Percentiles rank a stretch among this genome's conserved stretches.
phyloP scores from a whole-genome alignment of 2,797 vertebrate genomes.

The Acanthurus leucopareius region DNA sequence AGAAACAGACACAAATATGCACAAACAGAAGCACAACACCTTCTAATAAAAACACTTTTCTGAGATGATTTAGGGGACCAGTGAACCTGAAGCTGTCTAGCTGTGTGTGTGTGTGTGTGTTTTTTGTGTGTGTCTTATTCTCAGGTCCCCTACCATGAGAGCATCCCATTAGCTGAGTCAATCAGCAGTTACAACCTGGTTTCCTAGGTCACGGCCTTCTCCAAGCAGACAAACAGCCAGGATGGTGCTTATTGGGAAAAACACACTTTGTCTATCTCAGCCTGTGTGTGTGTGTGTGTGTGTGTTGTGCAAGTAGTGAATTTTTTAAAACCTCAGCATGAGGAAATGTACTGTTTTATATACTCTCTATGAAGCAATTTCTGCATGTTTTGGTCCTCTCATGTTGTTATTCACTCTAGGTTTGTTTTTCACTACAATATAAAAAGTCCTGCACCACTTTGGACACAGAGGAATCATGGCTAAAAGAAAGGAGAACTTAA shows the following conservation, averaged over 20 bases:
- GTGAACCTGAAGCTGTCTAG: constrained; percentile 3
- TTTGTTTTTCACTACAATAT: too few species aligned
- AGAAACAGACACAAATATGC: not conserved
- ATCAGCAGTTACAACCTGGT: constrained; percentile 63
- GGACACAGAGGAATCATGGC: too few species aligned
- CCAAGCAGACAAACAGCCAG: constrained; percentile 41
- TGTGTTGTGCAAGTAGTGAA: not conserved
- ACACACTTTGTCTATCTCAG: constrained; percentile 6
- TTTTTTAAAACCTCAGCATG: not conserved
- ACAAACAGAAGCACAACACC: constrained; percentile 9
- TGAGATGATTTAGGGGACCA: constrained; percentile 4
- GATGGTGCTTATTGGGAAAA: constrained; percentile 16
- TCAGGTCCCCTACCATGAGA: constrained; percentile 21
- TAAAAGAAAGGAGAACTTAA: too few species aligned
- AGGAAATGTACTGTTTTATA: too few species aligned
- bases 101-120: constrained; percentile 3
- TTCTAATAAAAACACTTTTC: constrained; percentile 20
- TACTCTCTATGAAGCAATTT: too few species aligned
- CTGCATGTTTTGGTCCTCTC: too few species aligned
- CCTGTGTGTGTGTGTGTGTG: constrained; percentile 12
- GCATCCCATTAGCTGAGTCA: constrained; percentile 51
- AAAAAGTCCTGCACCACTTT: too few species aligned
- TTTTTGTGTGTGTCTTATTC: constrained; percentile 12
- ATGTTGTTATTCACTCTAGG: too few species aligned
- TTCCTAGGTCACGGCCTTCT: constrained; percentile 69